Conservation (phyloP, 2,888 invertebrate species). For the Gastracanthus pulcherrimus region DNA sequence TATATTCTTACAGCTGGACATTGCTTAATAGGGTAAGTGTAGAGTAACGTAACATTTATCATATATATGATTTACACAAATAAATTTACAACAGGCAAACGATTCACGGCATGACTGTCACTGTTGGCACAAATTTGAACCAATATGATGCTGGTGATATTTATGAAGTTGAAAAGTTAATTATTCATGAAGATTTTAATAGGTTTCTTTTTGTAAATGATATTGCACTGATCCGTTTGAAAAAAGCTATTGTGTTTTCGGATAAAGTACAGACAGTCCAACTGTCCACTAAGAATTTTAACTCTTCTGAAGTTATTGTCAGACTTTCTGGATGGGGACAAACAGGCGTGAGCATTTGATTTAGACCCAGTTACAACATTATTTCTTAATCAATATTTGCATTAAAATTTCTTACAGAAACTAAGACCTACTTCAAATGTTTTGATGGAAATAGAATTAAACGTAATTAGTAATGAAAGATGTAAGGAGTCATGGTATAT, state of each 20-base stretch:
- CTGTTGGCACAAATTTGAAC: not conserved
- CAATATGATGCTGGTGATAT: not conserved
- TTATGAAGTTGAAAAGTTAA: not conserved
- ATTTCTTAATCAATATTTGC: too few species aligned
- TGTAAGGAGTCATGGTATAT: not conserved
- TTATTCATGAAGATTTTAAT: slow-evolving; percentile 8
- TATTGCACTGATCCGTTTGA: slow-evolving; percentile 15
- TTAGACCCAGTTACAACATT: not conserved
- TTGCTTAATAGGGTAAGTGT: not conserved
- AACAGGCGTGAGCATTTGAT: not conserved
- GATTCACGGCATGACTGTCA: not conserved
- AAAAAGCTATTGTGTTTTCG: not conserved
- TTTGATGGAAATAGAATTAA: slow-evolving; percentile 49
- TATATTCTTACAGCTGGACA: slow-evolving; percentile 5
- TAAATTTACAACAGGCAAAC: not conserved
- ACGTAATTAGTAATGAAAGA: slow-evolving; percentile 15
- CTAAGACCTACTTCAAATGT: slow-evolving; percentile 1
- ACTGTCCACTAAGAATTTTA: not conserved
- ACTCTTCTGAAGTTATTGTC: not conserved
- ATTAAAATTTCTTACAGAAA: slow-evolving; percentile 8
- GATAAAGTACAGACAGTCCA: slow-evolving; percentile 23
- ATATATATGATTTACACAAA: not conserved
- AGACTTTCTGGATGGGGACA: slow-evolving; percentile 30
- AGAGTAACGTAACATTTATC: not conserved
- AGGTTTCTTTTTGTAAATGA: not conserved